phyloP scores from a whole-genome alignment of 1,140 invertebrate species.

The Solen grandis region DNA sequence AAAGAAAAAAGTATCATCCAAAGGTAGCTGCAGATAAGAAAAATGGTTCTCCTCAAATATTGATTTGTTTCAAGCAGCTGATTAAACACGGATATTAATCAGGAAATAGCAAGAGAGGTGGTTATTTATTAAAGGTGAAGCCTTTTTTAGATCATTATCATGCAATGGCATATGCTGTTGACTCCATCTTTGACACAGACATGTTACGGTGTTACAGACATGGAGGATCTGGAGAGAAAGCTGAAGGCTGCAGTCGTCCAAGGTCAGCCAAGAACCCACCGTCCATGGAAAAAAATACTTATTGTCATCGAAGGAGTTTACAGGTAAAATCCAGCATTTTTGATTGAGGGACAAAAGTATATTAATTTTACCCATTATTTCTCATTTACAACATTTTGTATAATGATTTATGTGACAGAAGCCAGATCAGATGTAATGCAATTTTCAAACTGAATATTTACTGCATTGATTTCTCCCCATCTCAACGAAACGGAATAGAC shows the following conservation, averaged over 20 bases:
- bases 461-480: not conserved
- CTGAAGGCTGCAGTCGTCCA: constrained; percentile 89
- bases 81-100: no score
- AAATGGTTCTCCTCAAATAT: no score
- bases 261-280: constrained; percentile 88
- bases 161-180: no score
- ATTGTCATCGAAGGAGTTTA: constrained; percentile 97
- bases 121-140: no score
- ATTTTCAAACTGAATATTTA: not conserved
- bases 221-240: constrained; percentile 91
- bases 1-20: no score
- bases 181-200: not conserved
- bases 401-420: not conserved
- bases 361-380: no score
- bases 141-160: no score
- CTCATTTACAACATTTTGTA: not conserved
- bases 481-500: not conserved
- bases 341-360: no score
- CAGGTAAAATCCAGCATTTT: constrained; percentile 79
- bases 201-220: constrained; percentile 83
- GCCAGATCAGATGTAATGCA: not conserved
- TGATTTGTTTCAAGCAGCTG: no score
- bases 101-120: no score
- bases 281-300: constrained; percentile 95
- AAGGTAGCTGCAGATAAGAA: no score